These are phyloP conservation scores for Passerculus sandwichensis DNA, from an alignment of 2,797 vertebrate species.

Conservation along the genomic window DNA sequence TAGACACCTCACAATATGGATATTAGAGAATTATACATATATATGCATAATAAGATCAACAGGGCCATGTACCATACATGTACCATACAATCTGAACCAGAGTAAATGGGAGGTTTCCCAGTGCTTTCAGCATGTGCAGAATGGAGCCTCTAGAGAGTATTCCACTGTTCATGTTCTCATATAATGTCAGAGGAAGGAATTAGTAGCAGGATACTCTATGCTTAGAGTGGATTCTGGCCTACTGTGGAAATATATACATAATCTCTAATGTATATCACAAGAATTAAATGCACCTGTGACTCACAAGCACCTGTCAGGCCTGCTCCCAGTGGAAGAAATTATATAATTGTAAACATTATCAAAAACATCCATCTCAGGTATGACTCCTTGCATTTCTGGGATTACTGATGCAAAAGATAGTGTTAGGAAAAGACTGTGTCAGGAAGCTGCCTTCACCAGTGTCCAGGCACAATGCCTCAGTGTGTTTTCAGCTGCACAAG, in stretches of 20 bases:
- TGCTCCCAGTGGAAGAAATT: background rate
- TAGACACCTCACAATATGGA: background rate
- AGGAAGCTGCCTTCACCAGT: background rate
- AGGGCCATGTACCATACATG: background rate
- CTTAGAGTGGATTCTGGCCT: background rate
- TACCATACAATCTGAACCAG: background rate
- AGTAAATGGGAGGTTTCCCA: background rate
- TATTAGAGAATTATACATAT: background rate
- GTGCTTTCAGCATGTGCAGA: background rate
- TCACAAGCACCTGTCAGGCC: slow-evolving; percentile 1
- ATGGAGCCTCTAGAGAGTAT: background rate
- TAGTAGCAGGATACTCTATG: background rate
- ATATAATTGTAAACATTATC: slow-evolving; percentile 15
- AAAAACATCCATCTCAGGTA: slow-evolving; percentile 5
- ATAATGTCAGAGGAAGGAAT: background rate
- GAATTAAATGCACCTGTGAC: slow-evolving; percentile 17
- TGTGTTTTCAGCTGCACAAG: background rate
- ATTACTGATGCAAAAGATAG: background rate
- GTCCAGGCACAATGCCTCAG: background rate
- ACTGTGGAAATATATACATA: background rate
- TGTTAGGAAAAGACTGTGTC: background rate
- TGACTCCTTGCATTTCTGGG: background rate
- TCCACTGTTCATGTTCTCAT: background rate
- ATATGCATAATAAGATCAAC: background rate
- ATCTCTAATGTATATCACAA: background rate